Base-by-base conservation (phyloP, 2,888 invertebrate species). In the Parthenolecanium corni region DNA sequence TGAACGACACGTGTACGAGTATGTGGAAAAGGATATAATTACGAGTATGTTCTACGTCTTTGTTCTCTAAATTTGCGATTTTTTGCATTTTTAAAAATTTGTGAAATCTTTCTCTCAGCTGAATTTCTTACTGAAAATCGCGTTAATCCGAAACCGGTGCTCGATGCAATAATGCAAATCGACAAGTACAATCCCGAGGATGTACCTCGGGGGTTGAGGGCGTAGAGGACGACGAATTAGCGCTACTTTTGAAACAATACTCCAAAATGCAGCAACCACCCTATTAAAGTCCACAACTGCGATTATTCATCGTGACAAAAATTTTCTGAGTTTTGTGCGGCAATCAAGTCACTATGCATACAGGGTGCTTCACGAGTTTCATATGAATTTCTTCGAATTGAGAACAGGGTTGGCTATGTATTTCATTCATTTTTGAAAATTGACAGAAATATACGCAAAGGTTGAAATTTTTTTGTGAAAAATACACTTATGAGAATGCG, bases 231-330 rank as follows among this genome's bases (percentile, higher is more conserved):
- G 67, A 69, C 52, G 68, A 68, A 61, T 69, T 68, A 54, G 66
- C 66, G 53, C 64, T 68, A 76, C 85, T 86, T 78, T 85, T 85
- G 82, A 89, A 89, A 82, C 89, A 89, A 78, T 85, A 85, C 77
- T 88, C 86, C 82, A 89, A 84, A 70, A 87, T 79, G 76, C 89
- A 88, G 83, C 88, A 89, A 74, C 87, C 86, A 77, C 86, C 85
- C 77, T 66, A 47, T n/a, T n/a, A n/a, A 49, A 58, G 18, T 25
- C 47, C 49, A 58, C 58, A 58, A 47, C 46, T 23, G 21, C 51
- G 23, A 24, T 53, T 38, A 53, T 16, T 38, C 14, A 38, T 36
- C 52, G 38, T 31, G 31, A 31, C 31, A 31, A 31, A 31, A 31
- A 31, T 9, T n/a, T n/a, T n/a, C n/a, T n/a, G n/a, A n/a, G n/a